Percentiles rank a stretch among this genome's conserved stretches.
Evolutionary conservation across 2,888 invertebrate species (phyloP).

Genomic region (Rhamnusium bicolor): DNA sequence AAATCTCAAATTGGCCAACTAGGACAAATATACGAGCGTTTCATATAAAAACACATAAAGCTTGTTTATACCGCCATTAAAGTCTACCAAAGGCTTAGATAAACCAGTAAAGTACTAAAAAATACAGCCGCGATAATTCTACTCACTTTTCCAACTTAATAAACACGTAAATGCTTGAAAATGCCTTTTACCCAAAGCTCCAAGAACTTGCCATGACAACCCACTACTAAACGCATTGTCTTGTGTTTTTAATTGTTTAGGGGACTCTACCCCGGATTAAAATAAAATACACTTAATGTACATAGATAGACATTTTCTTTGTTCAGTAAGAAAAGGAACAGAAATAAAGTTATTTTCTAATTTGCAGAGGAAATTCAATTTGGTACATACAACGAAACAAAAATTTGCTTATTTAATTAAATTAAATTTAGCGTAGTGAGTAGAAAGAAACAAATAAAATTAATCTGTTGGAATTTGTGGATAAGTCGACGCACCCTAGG

Average conservation of each 20-base stretch:
- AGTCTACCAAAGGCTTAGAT: conserved; percentile 56
- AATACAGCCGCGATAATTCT: conserved; percentile 53
- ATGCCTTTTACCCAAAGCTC: conserved; percentile 38
- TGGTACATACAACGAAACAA: neutral
- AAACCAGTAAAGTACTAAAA: conserved; percentile 59
- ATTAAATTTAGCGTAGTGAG: neutral
- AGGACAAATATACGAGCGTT: conserved; percentile 55
- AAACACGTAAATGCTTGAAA: conserved; percentile 51
- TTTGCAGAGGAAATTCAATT: neutral
- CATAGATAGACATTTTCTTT: neutral
- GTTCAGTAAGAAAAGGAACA: neutral
- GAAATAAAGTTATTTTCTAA: neutral
- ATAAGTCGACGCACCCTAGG: no score
- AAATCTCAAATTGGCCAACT: conserved; percentile 54
- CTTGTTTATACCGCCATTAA: conserved; percentile 59
- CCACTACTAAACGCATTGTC: conserved; percentile 36
- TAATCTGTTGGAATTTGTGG: no score
- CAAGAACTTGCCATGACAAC: conserved; percentile 33
- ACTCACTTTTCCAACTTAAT: conserved; percentile 56
- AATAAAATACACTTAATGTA: conserved; percentile 21
- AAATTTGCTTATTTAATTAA: neutral
- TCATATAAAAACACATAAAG: conserved; percentile 59
- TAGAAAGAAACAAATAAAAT: neutral
- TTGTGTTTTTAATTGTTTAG: conserved; percentile 39
- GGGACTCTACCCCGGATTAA: conserved; percentile 32